Evolutionary conservation across 2,888 invertebrate genomes (phyloP).

Genomic region (Cepaea hortensis): DNA sequence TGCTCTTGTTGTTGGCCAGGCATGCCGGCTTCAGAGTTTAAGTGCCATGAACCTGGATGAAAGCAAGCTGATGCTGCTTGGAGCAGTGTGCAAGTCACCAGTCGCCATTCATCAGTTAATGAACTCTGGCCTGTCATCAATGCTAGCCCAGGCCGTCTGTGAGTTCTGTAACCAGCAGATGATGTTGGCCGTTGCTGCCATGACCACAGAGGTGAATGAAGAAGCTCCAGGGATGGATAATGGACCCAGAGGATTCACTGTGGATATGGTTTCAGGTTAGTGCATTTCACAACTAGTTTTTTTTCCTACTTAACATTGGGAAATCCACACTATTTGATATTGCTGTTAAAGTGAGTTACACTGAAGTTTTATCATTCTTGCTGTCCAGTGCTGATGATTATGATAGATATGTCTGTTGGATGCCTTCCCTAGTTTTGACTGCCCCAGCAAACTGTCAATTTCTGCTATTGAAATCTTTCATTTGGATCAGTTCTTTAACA

Average conservation of each 20-base stretch:
- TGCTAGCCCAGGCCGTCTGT: conserved; percentile 72
- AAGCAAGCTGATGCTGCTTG: conserved; percentile 84
- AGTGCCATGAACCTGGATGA: conserved; percentile 69
- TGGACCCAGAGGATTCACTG: conserved; percentile 26
- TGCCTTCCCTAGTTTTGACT: too few relatives aligned
- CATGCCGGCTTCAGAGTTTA: conserved; percentile 60
- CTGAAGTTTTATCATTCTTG: background rate
- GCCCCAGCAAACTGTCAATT: too few relatives aligned
- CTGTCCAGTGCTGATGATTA: too few relatives aligned
- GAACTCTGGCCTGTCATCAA: conserved; percentile 83
- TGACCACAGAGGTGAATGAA: conserved; percentile 8
- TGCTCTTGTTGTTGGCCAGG: background rate
- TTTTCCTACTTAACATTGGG: background rate
- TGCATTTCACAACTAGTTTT: background rate
- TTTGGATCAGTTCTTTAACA: background rate
- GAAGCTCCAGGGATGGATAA: conserved; percentile 22
- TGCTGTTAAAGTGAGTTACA: background rate
- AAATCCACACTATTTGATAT: background rate
- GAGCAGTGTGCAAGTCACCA: conserved; percentile 88
- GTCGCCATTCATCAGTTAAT: conserved; percentile 86
- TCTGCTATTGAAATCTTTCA: background rate
- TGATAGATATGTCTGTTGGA: too few relatives aligned
- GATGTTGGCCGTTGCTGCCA: conserved; percentile 27
- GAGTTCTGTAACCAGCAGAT: conserved; percentile 74
- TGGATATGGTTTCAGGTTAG: conserved; percentile 17